Evolutionary conservation across 2,113 vertebrate genomes (phyloP), one percentile per base, ranked within the genome.

Genomic region (Ploceus nigricollis): DNA sequence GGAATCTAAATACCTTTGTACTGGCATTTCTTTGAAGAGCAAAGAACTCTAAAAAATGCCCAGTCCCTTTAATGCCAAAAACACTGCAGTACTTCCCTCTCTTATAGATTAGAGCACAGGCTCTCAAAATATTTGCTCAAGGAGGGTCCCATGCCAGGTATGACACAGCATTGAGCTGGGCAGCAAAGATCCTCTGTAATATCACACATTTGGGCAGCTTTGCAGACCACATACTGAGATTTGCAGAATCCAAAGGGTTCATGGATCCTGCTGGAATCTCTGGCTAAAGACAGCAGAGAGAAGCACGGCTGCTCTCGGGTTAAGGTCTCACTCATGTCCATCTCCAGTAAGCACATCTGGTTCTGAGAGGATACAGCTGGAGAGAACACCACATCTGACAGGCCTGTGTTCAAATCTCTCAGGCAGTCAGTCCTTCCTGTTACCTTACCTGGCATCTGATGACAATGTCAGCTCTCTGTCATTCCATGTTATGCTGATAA

Each of bases 61-160:
- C 73, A 75, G 57, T 23, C 63, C 57, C 40, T 90, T 95, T 58
- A 83, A 77, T 11, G 79, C 63, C 56, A 82, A 64, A 87, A 95
- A 70, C 60, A 73, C 54, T 73, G 66, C 82, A 83, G 80, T 44
- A 40, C 64, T 65, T 73, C 27, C 45, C 35, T 54, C 73, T 91
- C 86, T 83, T 33, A 33, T 0, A 89, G 90, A 90, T 90, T 58
- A 94, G 90, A 92, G 83, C 39, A 33, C 19, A 63, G 31, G 63
- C 56, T 90, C 89, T 92, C 90, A 42, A 71, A 92, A 51, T 78
- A 50, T 95, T 97, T 96, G 86, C 51, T 81, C 47, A 89, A 68
- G 86, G 93, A 95, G 58, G 19, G 89, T 77, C 42, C 42, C 39
- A 10, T 18, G 69, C 54, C 89, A 90, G 47, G 47, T n/a, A 78